Base-by-base conservation (phyloP, 2,888 invertebrate genomes). In the Drosophila anceps region DNA sequence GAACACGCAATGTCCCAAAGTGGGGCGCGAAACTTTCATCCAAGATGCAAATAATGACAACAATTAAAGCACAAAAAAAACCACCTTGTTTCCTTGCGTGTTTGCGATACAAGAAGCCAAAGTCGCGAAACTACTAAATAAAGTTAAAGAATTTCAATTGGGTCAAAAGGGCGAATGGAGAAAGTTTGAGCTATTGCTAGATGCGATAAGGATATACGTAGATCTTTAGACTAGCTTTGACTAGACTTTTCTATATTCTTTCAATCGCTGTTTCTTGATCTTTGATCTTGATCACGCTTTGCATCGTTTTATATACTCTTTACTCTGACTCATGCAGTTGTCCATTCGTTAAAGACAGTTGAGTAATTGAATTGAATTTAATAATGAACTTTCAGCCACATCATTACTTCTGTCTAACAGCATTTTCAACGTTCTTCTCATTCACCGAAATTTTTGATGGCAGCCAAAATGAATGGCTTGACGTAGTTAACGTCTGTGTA, bases 401-500 rank as follows among this genome's bases (percentile, higher is more conserved):
- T 10, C 43, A 24, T 5, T 44, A 13, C 5, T 7, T 20, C 18
- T 18, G 39, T 39, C 39, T 9, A 9, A 1, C 8, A 8, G n/a
- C 41, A 10, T 4, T 48, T 29, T n/a, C 4, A 29, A 2, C 0
- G 4, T 13, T 44, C 24, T 24, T 1, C 9, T 44, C 1, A 9
- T 48, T n/a, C 4, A 7, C 31, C 13, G 12, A 50, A 50, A 13
- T 7, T 31, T 18, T 4, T 9, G 0, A 51, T 13, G 13, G 3
- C 1, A 1, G 5, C 2, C 2, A 2, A 0, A 4, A 86, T 81
- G 1, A 90, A 86, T 1, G 90, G 88, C 15, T 54, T 77, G 0
- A 79, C 68, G 43, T 74, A 90, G 50, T 35, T 55, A 4, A 96
- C 96, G 64, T 96, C 93, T 0, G 95, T 94, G 91, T 97, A 97